phyloP scores from a whole-genome alignment of 2,797 vertebrate genomes.

The Sebastes vulpes region DNA sequence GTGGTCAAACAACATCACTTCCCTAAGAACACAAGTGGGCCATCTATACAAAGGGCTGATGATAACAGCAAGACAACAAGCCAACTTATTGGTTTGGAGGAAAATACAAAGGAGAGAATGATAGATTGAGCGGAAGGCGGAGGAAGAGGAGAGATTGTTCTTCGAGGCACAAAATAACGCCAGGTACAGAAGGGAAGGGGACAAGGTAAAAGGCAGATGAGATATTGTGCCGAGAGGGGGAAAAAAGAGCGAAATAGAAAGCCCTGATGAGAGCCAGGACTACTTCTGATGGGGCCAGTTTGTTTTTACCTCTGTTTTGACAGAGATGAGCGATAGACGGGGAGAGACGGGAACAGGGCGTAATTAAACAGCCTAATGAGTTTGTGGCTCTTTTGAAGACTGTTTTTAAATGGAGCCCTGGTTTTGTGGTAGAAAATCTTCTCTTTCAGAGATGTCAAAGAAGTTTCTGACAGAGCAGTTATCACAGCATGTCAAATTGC shows the following conservation, averaged over 20 bases:
- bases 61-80: constrained; percentile 69
- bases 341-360: constrained; percentile 83
- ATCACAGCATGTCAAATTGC: constrained; percentile 99
- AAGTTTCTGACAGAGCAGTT: constrained; percentile 98
- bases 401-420: constrained; percentile 88
- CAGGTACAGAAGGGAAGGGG: constrained; percentile 65
- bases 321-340: constrained; percentile 71
- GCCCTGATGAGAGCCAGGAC: constrained; percentile 63
- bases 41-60: constrained; percentile 54
- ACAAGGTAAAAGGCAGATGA: constrained; percentile 69
- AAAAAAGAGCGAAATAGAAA: constrained; percentile 49
- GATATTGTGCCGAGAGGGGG: constrained; percentile 52
- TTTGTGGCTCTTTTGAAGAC: constrained; percentile 93
- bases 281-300: constrained; percentile 79
- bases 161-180: constrained; percentile 62
- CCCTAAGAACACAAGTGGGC: constrained; percentile 68
- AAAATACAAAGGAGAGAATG: constrained; percentile 66
- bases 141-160: constrained; percentile 51
- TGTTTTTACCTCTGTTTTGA: constrained; percentile 84
- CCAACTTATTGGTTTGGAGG: constrained; percentile 65
- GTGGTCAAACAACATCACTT: constrained; percentile 75
- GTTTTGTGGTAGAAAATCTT: constrained; percentile 92
- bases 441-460: constrained; percentile 94
- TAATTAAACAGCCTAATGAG: constrained; percentile 99
- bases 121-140: constrained; percentile 39